Evolutionary conservation across 2,113 vertebrate species (phyloP).

Genomic region (Alectura lathami): DNA sequence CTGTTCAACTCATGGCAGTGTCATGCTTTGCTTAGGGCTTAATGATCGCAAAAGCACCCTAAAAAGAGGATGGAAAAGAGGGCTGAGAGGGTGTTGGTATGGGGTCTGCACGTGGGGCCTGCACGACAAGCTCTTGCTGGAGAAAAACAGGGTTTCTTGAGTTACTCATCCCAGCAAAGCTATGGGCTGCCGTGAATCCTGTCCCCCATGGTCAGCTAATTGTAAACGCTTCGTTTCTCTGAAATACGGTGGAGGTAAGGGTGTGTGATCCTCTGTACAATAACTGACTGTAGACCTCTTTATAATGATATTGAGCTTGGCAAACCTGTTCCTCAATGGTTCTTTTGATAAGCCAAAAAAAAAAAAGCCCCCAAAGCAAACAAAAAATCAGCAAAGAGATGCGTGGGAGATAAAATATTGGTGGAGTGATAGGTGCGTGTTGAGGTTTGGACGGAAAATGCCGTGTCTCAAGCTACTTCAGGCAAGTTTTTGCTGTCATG

Average conservation of each 20-base stretch:
- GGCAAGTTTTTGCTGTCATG: neutral
- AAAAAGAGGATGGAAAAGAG: neutral
- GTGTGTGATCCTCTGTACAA: fast-evolving
- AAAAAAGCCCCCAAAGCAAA: neutral
- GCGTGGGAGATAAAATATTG: neutral
- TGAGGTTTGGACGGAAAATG: neutral
- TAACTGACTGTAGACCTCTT: neutral
- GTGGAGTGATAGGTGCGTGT: neutral
- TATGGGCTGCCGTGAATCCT: neutral
- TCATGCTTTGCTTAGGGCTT: neutral
- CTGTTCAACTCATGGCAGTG: neutral
- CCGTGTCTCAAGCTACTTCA: neutral
- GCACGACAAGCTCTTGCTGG: neutral
- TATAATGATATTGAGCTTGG: neutral
- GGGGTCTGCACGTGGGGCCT: fast-evolving
- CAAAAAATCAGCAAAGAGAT: neutral
- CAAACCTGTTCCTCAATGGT: neutral
- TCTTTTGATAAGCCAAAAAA: neutral
- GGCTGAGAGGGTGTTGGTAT: neutral
- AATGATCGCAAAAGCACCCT: neutral
- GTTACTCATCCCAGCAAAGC: neutral
- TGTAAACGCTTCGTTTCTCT: neutral
- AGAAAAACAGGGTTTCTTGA: neutral
- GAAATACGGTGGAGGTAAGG: neutral
- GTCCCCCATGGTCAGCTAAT: neutral